A percentile compares a stretch with the other conserved stretches of the same genome.
These are phyloP conservation scores for Clusia tigrina DNA, from an alignment of 2,888 invertebrate species.

Conservation along the genomic window DNA sequence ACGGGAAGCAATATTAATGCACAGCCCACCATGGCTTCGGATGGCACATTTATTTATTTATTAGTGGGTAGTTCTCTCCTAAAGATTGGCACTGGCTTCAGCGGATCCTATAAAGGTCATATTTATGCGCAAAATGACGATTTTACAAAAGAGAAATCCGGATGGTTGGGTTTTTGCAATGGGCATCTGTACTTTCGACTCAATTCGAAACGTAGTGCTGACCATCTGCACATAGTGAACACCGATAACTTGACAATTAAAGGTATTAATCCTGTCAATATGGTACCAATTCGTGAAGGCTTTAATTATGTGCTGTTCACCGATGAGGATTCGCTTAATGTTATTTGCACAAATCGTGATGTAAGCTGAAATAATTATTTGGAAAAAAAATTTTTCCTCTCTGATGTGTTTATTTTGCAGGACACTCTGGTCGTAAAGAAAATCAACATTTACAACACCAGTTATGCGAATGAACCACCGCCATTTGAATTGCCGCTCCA, in stretches of 20 bases:
- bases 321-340: slow-evolving; percentile 81
- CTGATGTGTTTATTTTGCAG: slow-evolving; percentile 59
- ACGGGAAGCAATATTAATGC: slow-evolving; percentile 66
- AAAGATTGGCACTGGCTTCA: slow-evolving; percentile 95
- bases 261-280: slow-evolving; percentile 59
- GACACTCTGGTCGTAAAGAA: slow-evolving; percentile 83
- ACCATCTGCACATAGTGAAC: slow-evolving; percentile 63
- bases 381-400: background rate
- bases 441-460: slow-evolving; percentile 66
- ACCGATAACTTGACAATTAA: slow-evolving; percentile 67
- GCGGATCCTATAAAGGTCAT: slow-evolving; percentile 91
- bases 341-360: slow-evolving; percentile 81
- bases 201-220: slow-evolving; percentile 66
- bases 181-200: slow-evolving; percentile 82
- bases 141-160: slow-evolving; percentile 80
- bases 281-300: slow-evolving; percentile 59
- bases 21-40: slow-evolving; percentile 77
- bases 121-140: slow-evolving; percentile 85
- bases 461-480: slow-evolving; percentile 49
- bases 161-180: slow-evolving; percentile 87
- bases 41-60: slow-evolving; percentile 90
- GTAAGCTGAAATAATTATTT: slow-evolving; percentile 65
- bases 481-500: slow-evolving; percentile 75
- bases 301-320: slow-evolving; percentile 69
- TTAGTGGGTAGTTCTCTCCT: slow-evolving; percentile 84